Conservation (phyloP, 2,113 vertebrate genomes). For the Strigops habroptila region DNA sequence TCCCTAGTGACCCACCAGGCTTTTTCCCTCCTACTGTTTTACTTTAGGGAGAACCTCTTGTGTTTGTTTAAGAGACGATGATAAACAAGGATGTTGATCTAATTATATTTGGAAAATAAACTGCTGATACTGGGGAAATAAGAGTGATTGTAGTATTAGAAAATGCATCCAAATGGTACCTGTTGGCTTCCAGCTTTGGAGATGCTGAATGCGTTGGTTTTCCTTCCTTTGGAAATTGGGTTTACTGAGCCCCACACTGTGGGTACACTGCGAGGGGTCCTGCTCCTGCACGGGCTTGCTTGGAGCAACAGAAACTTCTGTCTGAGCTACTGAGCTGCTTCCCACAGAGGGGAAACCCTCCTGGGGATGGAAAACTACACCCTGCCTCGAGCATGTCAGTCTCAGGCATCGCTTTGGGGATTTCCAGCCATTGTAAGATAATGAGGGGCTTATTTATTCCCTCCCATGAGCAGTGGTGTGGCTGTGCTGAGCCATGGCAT, state of each 20-base stretch:
- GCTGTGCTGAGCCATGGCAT: fast-evolving
- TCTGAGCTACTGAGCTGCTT: background rate
- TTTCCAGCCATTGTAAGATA: background rate
- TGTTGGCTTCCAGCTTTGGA: background rate
- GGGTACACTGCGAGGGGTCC: fast-evolving
- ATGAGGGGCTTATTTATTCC: background rate
- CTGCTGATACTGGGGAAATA: background rate
- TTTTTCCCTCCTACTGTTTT: slow-evolving; percentile 15
- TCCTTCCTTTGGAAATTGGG: background rate
- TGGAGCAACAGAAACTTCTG: background rate
- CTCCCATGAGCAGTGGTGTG: fast-evolving
- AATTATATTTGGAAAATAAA: background rate
- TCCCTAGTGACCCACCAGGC: background rate
- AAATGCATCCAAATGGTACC: background rate
- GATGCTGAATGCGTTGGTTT: fast-evolving
- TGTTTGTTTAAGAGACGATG: slow-evolving; percentile 36
- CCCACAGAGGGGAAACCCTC: background rate
- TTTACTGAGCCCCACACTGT: background rate
- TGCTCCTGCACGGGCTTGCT: background rate
- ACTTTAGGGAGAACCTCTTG: background rate
- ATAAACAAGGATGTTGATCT: background rate
- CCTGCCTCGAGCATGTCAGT: fast-evolving
- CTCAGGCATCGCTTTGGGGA: fast-evolving
- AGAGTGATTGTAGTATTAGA: background rate
- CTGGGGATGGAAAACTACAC: background rate